A percentile compares a stretch with the other conserved stretches of the same genome.
Conservation (phyloP, 2,888 invertebrate species). For the Rugalucina vietnamica region DNA sequence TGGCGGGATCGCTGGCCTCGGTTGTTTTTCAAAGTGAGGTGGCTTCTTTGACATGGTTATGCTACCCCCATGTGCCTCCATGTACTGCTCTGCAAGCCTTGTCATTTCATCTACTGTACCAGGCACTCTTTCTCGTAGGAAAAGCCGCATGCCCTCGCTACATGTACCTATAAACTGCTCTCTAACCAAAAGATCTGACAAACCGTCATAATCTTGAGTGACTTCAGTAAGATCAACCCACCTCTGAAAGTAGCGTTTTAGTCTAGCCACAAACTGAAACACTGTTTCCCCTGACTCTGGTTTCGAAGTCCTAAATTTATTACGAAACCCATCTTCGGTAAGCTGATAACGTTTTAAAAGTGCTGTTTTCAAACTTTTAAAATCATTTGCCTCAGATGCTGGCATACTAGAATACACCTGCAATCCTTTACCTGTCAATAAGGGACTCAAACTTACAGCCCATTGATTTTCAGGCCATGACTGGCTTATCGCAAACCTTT, state of each 20-base stretch:
- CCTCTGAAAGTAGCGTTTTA: background rate
- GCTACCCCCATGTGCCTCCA: constrained; percentile 24
- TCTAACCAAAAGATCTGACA: constrained; percentile 5
- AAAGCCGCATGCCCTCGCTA: constrained; percentile 9
- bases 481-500: constrained; percentile 25
- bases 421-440: constrained; percentile 34
- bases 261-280: constrained; percentile 15
- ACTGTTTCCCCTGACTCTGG: constrained; percentile 28
- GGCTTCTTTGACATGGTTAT: background rate
- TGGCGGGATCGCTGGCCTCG: background rate
- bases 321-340: constrained; percentile 25
- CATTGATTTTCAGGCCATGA: constrained; percentile 23
- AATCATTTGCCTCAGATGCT: constrained; percentile 12
- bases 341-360: constrained; percentile 21
- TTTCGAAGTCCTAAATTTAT: background rate
- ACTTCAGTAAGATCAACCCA: constrained; percentile 12
- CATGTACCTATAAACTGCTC: constrained; percentile 19
- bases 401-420: constrained; percentile 47
- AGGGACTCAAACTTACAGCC: constrained; percentile 37
- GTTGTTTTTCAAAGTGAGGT: background rate
- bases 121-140: constrained; percentile 12
- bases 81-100: constrained; percentile 17
- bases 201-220: background rate
- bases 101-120: background rate
- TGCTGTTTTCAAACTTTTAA: constrained; percentile 18